phyloP scores from a whole-genome alignment of 92 coral and sea anemone species.

The Bergia sp. region DNA sequence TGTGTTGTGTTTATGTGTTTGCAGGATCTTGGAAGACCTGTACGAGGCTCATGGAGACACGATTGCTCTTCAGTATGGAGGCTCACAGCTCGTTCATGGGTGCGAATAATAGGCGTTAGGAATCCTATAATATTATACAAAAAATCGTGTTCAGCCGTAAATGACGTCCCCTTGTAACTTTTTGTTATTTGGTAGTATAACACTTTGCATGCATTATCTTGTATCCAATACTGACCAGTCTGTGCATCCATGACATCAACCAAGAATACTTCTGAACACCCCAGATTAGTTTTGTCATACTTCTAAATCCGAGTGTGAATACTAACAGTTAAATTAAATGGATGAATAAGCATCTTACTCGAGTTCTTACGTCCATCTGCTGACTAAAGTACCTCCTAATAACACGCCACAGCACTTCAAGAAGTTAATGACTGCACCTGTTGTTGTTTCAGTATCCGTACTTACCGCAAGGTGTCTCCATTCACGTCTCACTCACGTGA shows the following conservation, averaged over 20 bases:
- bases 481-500: constrained; percentile 97
- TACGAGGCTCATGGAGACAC: constrained; percentile 99
- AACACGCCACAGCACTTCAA: no score
- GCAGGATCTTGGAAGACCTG: constrained; percentile 91
- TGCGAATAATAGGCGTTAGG: constrained; percentile 12
- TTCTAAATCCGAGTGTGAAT: no score
- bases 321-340: no score
- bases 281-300: no score
- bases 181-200: no score
- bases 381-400: not conserved
- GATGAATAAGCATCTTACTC: no score
- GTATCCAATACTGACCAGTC: no score
- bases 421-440: not conserved
- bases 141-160: no score
- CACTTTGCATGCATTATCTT: no score
- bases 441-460: constrained; percentile 78
- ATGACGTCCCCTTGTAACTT: no score
- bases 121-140: not conserved
- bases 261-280: no score
- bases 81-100: constrained; percentile 99
- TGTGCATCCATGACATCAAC: no score
- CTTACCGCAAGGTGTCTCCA: constrained; percentile 95
- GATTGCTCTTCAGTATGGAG: constrained; percentile 94
- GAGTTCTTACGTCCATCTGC: not conserved
- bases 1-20: not conserved